A percentile compares a stretch with the other conserved stretches of the same genome.
Evolutionary conservation across 1,140 invertebrate species (phyloP).

Genomic region (Fopius arisanus): DNA sequence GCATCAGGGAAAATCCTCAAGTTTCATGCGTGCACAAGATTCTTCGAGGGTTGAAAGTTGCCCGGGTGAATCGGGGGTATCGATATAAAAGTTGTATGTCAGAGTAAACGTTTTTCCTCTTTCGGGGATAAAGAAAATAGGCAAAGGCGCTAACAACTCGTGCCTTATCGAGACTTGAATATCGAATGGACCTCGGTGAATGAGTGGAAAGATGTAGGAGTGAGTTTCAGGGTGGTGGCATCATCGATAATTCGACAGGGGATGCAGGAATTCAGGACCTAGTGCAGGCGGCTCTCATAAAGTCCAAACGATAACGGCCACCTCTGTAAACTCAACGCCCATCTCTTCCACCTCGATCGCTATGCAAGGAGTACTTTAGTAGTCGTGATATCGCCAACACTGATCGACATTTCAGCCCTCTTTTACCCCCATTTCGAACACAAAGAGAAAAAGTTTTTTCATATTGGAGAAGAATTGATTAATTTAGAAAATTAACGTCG

Average conservation of each 20-base stretch:
- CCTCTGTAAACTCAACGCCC: constrained; percentile 24
- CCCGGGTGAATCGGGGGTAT: background rate
- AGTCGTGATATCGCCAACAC: constrained; percentile 1
- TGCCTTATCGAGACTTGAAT: constrained; percentile 24
- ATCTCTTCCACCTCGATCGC: constrained; percentile 2
- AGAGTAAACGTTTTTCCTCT: background rate
- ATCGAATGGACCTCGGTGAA: constrained; percentile 11
- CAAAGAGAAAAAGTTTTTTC: background rate
- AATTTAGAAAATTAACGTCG: too few species aligned
- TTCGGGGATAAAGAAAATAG: background rate
- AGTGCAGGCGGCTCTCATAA: constrained; percentile 20
- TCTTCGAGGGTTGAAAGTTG: background rate
- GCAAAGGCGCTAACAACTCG: background rate
- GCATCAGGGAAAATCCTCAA: background rate
- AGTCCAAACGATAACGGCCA: constrained; percentile 26
- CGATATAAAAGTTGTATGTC: background rate
- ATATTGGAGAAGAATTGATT: background rate
- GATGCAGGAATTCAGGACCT: constrained; percentile 18
- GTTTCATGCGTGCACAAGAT: constrained; percentile 3
- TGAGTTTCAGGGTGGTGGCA: background rate
- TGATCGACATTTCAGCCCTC: background rate
- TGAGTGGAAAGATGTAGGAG: background rate
- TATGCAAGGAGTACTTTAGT: constrained; percentile 11
- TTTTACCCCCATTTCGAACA: background rate
- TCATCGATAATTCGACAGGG: constrained; percentile 25